A percentile compares a stretch with the other conserved stretches of the same genome.
These are phyloP conservation scores for Kradibia gibbosae DNA, from an alignment of 1,140 invertebrate species.

Conservation along the genomic window DNA sequence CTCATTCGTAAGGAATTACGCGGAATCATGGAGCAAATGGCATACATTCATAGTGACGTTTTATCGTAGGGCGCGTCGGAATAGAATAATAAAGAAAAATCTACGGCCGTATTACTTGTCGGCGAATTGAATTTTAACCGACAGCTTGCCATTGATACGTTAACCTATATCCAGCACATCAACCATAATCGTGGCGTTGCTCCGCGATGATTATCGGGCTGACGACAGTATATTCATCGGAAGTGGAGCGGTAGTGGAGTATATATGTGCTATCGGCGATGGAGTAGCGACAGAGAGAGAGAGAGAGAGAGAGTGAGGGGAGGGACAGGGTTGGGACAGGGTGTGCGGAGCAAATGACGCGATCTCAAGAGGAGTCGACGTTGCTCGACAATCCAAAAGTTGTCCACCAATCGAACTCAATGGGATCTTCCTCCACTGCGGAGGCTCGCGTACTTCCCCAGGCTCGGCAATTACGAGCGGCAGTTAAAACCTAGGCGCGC, in stretches of 20 bases:
- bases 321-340: neutral
- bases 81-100: conserved; percentile 12
- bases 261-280: no score
- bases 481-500: neutral
- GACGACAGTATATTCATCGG: neutral
- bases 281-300: neutral
- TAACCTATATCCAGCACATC: neutral
- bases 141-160: neutral
- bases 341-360: neutral
- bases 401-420: no score
- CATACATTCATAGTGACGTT: neutral
- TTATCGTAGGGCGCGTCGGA: neutral
- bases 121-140: conserved; percentile 6
- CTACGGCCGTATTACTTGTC: neutral
- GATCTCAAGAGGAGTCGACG: neutral
- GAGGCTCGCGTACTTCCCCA: neutral
- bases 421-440: neutral
- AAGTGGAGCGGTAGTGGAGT: neutral
- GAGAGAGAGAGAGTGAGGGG: no score
- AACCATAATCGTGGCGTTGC: neutral
- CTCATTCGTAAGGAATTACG: neutral
- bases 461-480: neutral
- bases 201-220: conserved; percentile 1
- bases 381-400: neutral
- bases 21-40: neutral